Percentiles rank a stretch among this genome's conserved stretches.
phyloP scores from a whole-genome alignment of 2,113 vertebrate species.

The Mus spicilegus region DNA sequence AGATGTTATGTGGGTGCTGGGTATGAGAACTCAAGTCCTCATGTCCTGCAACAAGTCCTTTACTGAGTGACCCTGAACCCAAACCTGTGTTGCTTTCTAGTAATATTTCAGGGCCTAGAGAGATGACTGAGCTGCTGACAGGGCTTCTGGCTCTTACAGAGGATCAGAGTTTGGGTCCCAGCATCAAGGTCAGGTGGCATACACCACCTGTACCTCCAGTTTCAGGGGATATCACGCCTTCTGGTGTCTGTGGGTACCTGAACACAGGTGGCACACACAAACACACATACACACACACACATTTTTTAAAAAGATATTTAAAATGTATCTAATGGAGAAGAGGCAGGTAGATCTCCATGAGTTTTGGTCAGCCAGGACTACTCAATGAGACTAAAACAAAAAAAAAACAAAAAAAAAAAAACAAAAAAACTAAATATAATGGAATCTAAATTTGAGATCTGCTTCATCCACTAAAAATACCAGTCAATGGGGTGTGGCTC shows the following conservation, averaged over 20 bases:
- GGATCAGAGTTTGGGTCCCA: not conserved
- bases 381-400: not conserved
- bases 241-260: not conserved
- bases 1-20: not conserved
- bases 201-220: not conserved
- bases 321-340: not conserved
- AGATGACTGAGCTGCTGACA: not conserved
- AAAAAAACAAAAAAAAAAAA: no score
- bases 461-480: not conserved
- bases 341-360: not conserved
- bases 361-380: not conserved
- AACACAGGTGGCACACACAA: not conserved
- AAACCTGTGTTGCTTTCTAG: not conserved
- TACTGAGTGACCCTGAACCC: not conserved
- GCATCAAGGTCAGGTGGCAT: not conserved
- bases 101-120: not conserved
- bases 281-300: not conserved
- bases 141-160: not conserved
- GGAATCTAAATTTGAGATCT: not conserved
- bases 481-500: not conserved
- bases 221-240: not conserved
- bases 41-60: not conserved
- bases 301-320: not conserved
- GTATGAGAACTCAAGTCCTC: not conserved
- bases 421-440: not conserved